Conservation (phyloP, 2,797 vertebrate genomes). For the Pseudomugil gertrudae region DNA sequence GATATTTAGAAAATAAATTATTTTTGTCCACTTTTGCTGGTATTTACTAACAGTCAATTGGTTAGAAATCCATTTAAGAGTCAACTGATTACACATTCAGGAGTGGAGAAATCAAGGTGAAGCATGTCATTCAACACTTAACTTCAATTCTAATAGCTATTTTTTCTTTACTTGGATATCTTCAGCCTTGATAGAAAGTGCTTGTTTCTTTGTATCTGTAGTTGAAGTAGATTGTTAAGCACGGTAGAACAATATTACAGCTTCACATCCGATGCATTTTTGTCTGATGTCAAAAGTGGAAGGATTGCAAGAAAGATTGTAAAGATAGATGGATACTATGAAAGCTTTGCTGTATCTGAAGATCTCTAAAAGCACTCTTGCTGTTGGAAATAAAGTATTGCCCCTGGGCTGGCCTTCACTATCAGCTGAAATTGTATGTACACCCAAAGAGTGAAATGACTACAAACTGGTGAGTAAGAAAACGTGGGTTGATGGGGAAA, state of each 20-base stretch:
- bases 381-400: conserved; percentile 39
- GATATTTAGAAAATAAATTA: neutral
- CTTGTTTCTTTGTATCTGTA: neutral
- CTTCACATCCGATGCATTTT: conserved; percentile 28
- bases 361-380: conserved; percentile 46
- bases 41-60: neutral
- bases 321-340: conserved; percentile 42
- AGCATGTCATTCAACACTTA: neutral
- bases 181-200: conserved; percentile 6
- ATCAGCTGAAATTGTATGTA: conserved; percentile 70
- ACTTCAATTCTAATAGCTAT: neutral
- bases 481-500: conserved; percentile 14
- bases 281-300: conserved; percentile 32
- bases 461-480: conserved; percentile 60
- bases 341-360: conserved; percentile 33
- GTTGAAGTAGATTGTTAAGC: neutral
- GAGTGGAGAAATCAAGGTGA: neutral
- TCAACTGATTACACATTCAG: too few species aligned
- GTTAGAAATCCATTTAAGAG: neutral
- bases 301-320: conserved; percentile 23
- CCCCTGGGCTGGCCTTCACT: conserved; percentile 58
- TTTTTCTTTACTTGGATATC: neutral
- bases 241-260: conserved; percentile 13
- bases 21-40: conserved; percentile 3
- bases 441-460: conserved; percentile 72